A percentile compares a stretch with the other conserved stretches of the same genome.
These are phyloP conservation scores for Cephus pulcher DNA, from an alignment of 2,888 invertebrate genomes.

Conservation along the genomic window DNA sequence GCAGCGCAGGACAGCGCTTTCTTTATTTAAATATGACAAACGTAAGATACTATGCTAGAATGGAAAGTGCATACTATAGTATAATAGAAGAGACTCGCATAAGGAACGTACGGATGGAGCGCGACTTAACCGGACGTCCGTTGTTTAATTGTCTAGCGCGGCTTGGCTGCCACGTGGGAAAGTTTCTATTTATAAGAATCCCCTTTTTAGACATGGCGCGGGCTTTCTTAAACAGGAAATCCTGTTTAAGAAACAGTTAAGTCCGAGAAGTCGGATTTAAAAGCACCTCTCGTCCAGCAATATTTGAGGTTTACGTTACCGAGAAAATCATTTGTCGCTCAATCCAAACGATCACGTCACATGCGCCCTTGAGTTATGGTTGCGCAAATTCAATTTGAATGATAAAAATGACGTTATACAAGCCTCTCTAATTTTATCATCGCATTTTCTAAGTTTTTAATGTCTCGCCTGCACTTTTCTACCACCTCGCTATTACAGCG, in stretches of 20 bases:
- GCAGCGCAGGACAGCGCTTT: neutral
- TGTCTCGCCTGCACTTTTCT: neutral
- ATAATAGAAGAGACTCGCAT: neutral
- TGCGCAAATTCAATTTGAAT: neutral
- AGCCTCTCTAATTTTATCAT: neutral
- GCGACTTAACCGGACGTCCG: slow-evolving; percentile 51
- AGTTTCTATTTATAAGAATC: slow-evolving; percentile 53
- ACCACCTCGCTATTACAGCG: neutral
- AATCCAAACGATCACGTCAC: no score
- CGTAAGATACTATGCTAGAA: neutral
- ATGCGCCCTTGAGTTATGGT: no score
- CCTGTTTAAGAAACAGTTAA: slow-evolving; percentile 44
- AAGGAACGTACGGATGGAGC: slow-evolving; percentile 10
- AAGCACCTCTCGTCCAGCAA: slow-evolving; percentile 9
- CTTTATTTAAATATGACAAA: neutral
- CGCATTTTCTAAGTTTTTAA: neutral
- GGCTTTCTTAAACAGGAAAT: slow-evolving; percentile 48
- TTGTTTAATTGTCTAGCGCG: slow-evolving; percentile 54
- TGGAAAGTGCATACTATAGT: neutral
- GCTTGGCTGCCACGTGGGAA: slow-evolving; percentile 49
- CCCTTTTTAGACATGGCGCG: slow-evolving; percentile 22
- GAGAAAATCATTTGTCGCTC: neutral
- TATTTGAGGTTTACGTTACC: neutral
- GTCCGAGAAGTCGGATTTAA: slow-evolving; percentile 35
- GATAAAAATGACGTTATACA: neutral